Evolutionary conservation across 2,113 vertebrate species (phyloP).

Genomic region (Mastomys natalensis): DNA sequence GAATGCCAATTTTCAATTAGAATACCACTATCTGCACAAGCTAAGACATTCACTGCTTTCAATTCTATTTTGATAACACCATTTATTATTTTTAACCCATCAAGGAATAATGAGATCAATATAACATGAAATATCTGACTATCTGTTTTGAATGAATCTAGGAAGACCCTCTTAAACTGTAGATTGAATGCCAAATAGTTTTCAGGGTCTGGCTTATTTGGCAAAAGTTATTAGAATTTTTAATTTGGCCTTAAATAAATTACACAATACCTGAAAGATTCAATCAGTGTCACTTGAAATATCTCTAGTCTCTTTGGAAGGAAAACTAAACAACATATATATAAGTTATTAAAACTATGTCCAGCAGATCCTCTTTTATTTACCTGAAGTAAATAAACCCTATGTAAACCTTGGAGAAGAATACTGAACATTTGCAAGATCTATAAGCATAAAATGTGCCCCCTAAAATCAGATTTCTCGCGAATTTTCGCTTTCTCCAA

Average conservation of each 20-base stretch:
- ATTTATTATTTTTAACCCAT: not conserved
- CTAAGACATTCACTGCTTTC: not conserved
- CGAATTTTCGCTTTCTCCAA: accelerated
- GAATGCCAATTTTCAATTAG: not conserved
- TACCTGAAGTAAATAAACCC: not conserved
- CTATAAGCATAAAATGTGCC: not conserved
- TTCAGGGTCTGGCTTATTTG: conserved; percentile 1
- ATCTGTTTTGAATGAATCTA: not conserved
- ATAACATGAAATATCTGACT: not conserved
- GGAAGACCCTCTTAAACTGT: not conserved
- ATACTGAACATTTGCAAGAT: not conserved
- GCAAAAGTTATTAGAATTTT: conserved; percentile 55
- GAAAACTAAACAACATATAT: not conserved
- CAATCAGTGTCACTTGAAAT: not conserved
- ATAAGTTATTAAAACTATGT: not conserved
- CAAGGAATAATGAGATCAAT: not conserved
- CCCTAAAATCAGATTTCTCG: not conserved
- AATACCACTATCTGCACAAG: not conserved
- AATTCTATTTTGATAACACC: not conserved
- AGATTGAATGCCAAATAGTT: not conserved
- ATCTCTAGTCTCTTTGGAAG: not conserved
- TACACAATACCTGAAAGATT: not conserved
- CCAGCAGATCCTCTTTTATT: not conserved
- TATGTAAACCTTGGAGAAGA: not conserved
- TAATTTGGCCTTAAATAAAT: conserved; percentile 65